Base-by-base conservation (phyloP, 1,140 invertebrate species). In the Chymomyza costata region DNA sequence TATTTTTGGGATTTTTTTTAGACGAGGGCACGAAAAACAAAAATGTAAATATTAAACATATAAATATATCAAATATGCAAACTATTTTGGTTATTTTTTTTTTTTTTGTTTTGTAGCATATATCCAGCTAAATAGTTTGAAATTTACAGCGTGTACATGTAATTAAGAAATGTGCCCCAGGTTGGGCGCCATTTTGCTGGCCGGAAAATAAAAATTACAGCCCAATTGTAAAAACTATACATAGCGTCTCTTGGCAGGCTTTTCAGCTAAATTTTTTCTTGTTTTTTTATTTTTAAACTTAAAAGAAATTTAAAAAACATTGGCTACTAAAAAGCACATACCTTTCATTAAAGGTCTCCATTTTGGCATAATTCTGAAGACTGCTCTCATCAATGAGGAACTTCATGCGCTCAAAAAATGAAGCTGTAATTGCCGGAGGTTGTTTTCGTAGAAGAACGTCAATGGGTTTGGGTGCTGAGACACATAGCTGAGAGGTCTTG, bases 381-480 rank as follows among this genome's bases (percentile, higher is more conserved):
- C 96, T 97, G 82, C 96, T 95, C 86, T 98, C 96, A 87, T 99
- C 96, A 62, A 99, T 97, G 31, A 99, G 89, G 87, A 99, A 99
- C 83, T 96, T 95, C 94, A 98, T 97, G 80, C 96, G 92, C 85
- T 99, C 96, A 85, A 97, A 99, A 89, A 99, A 99, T 0, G 96
- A 97, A 0, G 97, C 96, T 0, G 96, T 97, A 55, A 97, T 95
- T 11, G 96, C 94, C 1, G 96, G 96, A 1, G 96, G 95, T 81
- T 98, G 96, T 87, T 97, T 97, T 35, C 96, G 87, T 3, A 98
- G 87, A 1, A 99, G 88, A 46, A 98, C 96, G 84, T 97, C 96
- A 48, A 96, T 95, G 1, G 97, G 97, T 78, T 97, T 96, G 2
- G 94, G 94, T 1, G 95, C 93, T 0, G 94, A 94, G 1, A 96